Evolutionary conservation across 2,888 invertebrate species (phyloP).

Genomic region (Diloba caeruleocephala): DNA sequence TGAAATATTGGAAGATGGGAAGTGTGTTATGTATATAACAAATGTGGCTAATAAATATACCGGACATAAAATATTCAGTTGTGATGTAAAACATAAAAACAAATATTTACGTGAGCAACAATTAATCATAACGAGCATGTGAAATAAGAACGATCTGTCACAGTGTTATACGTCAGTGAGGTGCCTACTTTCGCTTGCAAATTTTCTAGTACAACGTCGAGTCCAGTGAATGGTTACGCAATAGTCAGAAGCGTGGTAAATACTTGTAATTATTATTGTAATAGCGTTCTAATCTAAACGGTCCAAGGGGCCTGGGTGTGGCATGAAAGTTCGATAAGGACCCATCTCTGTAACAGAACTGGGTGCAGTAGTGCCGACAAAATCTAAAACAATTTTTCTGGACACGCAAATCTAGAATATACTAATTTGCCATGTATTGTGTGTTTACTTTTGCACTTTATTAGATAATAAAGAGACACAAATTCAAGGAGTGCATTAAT

Average conservation of each 20-base stretch:
- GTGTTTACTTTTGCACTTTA: too few relatives aligned
- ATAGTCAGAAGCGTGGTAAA: conserved; percentile 72
- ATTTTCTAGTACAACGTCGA: conserved; percentile 72
- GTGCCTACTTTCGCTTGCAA: conserved; percentile 81
- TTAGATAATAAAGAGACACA: too few relatives aligned
- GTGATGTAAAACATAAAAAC: conserved; percentile 41
- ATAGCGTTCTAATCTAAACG: conserved; percentile 78
- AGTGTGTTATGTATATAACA: conserved; percentile 35
- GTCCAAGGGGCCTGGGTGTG: conserved; percentile 62
- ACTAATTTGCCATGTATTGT: conserved; percentile 5
- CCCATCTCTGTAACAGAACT: conserved; percentile 38
- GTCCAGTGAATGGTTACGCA: conserved; percentile 61
- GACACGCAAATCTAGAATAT: conserved; percentile 18
- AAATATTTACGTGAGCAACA: conserved; percentile 36
- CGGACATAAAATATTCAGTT: conserved; percentile 20
- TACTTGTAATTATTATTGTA: conserved; percentile 81
- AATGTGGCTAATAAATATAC: conserved; percentile 46
- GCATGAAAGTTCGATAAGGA: conserved; percentile 66
- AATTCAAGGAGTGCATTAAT: too few relatives aligned
- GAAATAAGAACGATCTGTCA: conserved; percentile 59
- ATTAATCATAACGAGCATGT: conserved; percentile 43
- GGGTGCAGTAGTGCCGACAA: conserved; percentile 1
- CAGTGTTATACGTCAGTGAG: conserved; percentile 48
- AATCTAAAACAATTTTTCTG: conserved; percentile 26
- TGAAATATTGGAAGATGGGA: conserved; percentile 27